phyloP scores from a whole-genome alignment of 92 coral and sea anemone genomes.

The Porites rus region DNA sequence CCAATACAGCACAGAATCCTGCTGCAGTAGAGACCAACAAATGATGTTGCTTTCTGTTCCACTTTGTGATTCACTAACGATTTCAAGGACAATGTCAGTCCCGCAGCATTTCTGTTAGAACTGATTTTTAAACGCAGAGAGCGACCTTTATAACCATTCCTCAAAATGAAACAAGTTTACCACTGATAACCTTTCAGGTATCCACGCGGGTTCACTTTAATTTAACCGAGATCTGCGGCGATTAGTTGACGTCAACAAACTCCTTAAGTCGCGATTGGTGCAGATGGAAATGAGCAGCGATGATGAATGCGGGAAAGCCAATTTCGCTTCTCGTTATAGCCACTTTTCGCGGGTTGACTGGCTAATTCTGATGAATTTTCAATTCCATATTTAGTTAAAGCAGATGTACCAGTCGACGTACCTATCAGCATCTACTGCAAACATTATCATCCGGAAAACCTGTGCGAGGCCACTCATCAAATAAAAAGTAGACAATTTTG shows the following conservation, averaged over 20 bases:
- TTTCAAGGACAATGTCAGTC: background rate
- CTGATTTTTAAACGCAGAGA: constrained; percentile 1
- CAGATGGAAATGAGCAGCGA: background rate
- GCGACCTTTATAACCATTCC: constrained; percentile 11
- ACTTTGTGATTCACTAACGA: background rate
- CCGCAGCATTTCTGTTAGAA: constrained; percentile 1
- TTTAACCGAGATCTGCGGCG: constrained; percentile 37
- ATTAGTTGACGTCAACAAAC: constrained; percentile 42
- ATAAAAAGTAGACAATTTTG: constrained; percentile 43
- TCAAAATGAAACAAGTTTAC: constrained; percentile 4
- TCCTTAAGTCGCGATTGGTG: constrained; percentile 45
- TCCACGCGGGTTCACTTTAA: constrained; percentile 4
- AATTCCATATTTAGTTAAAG: constrained; percentile 40
- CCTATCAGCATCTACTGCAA: constrained; percentile 30
- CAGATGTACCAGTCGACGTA: constrained; percentile 46
- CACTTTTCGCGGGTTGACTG: constrained; percentile 35
- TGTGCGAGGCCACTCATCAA: constrained; percentile 50
- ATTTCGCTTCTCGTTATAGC: constrained; percentile 39
- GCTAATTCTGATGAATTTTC: constrained; percentile 44
- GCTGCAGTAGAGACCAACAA: background rate
- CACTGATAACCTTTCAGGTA: constrained; percentile 13
- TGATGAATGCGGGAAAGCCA: constrained; percentile 43
- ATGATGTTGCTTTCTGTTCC: constrained; percentile 11
- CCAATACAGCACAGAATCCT: constrained; percentile 17
- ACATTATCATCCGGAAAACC: constrained; percentile 54